phyloP scores from a whole-genome alignment of 2,113 vertebrate species.

The Sander lucioperca region DNA sequence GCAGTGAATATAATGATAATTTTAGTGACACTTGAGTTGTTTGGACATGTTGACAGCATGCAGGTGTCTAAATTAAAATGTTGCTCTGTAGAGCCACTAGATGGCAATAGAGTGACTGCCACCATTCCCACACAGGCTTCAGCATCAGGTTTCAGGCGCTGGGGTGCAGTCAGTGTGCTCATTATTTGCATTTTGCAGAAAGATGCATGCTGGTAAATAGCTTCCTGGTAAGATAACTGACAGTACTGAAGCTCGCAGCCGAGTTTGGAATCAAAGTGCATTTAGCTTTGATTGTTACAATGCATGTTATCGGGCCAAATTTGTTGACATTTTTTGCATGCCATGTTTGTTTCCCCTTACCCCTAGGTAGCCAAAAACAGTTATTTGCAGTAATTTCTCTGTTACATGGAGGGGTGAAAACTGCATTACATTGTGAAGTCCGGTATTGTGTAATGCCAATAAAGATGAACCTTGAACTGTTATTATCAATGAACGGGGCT shows the following conservation, averaged over 20 bases:
- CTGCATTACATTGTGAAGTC: not conserved
- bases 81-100: constrained; percentile 8
- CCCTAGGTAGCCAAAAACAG: not conserved
- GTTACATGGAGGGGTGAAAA: no score
- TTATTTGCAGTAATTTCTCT: not conserved
- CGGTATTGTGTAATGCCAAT: not conserved
- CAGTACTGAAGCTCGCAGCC: not conserved
- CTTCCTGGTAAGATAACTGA: not conserved
- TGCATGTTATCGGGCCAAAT: not conserved
- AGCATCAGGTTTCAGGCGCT: not conserved
- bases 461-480: not conserved
- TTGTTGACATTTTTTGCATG: not conserved
- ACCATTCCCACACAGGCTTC: not conserved
- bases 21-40: not conserved
- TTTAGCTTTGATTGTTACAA: not conserved
- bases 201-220: no score
- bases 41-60: not conserved
- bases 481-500: not conserved
- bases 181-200: not conserved
- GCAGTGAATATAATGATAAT: not conserved
- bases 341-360: not conserved
- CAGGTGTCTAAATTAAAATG: not conserved
- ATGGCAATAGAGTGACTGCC: not conserved
- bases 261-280: not conserved
- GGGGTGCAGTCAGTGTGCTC: no score